Base-by-base conservation (phyloP, 2,888 invertebrate genomes). In the Marasmarcha lunaedactyla region DNA sequence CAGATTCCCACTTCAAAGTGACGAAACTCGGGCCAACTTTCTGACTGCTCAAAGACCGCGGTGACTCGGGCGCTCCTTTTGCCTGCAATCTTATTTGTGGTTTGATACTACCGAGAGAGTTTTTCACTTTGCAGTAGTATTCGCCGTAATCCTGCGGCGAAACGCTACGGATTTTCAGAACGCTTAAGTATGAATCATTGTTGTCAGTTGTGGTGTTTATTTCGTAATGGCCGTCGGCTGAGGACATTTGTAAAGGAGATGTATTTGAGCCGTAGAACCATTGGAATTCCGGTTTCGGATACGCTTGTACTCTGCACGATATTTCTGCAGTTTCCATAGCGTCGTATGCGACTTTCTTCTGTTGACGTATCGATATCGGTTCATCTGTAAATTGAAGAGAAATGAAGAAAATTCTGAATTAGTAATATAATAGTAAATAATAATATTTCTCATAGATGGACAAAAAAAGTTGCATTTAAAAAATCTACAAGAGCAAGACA, bases 261-360 rank as follows among this genome's bases (percentile, higher is more conserved):
- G 87, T 84, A 64, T 92, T 91, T 4, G 89, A 88, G 26, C 90
- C 91, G 57, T 89, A 94, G 57, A 89, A 92, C 96, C 96, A 97
- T 57, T 95, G 94, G 71, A 96, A 95, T 61, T 94, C 94, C 0
- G 96, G 95, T 56, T 93, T 92, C 0, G 96, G 96, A 70, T 94
- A 96, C 0, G 96, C 94, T 61, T 94, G 93, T 10, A 96, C 94
- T 59, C 91, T 89, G 69, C 96, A 96, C 0, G 91, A 87, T 14
- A 97, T 92, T 66, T 93, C 91, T 0, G 95, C 95, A 0, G 90
- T 90, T 70, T 95, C 95, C 43, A 89, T 86, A 4, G 92, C 71
- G 62, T 95, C 94, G 59, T 90, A 94, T 1, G 96, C 96, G 0
- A 95, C 95, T 74, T 94, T 94, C 57, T 90, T 91, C 67, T 94